Evolutionary conservation across 1,140 invertebrate species (phyloP).

Genomic region (Pseudomyrmex sp.): DNA sequence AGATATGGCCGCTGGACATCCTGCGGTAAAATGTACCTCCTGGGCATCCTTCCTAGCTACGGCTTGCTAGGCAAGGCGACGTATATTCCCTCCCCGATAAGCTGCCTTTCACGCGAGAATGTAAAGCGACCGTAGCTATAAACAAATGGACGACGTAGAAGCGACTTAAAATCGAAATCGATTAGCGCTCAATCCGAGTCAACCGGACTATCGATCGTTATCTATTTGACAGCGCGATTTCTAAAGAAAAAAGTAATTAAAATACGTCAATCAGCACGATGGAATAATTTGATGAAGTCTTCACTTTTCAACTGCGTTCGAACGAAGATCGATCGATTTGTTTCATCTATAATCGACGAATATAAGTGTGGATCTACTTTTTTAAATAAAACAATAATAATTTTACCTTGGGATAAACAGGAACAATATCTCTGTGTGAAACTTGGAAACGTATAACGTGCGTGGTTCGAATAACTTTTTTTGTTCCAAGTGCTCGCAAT

Average conservation of each 20-base stretch:
- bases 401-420: no score
- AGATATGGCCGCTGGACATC: slow-evolving; percentile 31
- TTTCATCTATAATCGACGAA: no score
- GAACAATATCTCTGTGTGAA: no score
- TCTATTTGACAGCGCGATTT: neutral
- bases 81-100: slow-evolving; percentile 28
- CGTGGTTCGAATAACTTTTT: no score
- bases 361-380: no score
- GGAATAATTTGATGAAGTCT: neutral
- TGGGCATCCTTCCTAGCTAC: slow-evolving; percentile 37
- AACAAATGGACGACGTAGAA: neutral
- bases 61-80: slow-evolving; percentile 38
- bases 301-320: no score
- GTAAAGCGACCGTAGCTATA: slow-evolving; percentile 1
- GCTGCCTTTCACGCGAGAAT: slow-evolving; percentile 56
- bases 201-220: neutral
- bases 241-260: neutral
- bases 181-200: slow-evolving; percentile 6
- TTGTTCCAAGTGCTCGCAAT: no score
- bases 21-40: slow-evolving; percentile 19
- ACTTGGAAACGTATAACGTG: no score
- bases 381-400: no score
- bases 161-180: neutral
- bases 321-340: no score
- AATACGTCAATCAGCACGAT: neutral